phyloP scores from a whole-genome alignment of 1,140 invertebrate species.

The Augochlora pura region DNA sequence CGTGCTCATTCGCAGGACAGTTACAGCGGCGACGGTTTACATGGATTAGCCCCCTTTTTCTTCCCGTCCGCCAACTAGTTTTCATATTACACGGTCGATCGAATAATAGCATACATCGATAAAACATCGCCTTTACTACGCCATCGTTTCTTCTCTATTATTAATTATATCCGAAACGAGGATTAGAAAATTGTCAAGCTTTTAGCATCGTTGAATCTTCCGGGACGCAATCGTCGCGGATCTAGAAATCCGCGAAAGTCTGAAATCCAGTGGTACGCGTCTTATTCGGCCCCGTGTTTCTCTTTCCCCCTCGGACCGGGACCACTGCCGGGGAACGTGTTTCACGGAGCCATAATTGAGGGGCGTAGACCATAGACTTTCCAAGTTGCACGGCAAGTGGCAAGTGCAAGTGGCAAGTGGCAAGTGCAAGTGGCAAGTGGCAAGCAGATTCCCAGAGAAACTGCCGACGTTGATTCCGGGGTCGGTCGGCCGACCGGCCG shows the following conservation, averaged over 20 bases:
- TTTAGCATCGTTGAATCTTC: background rate
- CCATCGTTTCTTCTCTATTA: too few species aligned
- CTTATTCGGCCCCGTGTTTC: background rate
- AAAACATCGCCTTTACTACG: too few species aligned
- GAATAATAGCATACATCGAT: too few species aligned
- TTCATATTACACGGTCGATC: too few species aligned
- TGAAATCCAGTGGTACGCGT: constrained; percentile 7
- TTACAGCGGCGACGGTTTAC: constrained; percentile 9
- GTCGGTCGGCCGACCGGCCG: too few species aligned
- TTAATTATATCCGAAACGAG: too few species aligned
- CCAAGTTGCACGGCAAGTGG: constrained; percentile 19
- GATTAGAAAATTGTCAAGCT: too few species aligned
- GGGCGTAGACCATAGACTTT: constrained; percentile 26
- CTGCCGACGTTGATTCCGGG: constrained; percentile 8
- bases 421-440: background rate
- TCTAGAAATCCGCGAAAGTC: too few species aligned
- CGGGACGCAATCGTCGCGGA: background rate
- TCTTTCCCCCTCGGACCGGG: background rate
- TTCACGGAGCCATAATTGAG: constrained; percentile 31
- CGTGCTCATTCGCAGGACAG: constrained; percentile 8
- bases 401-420: too few species aligned
- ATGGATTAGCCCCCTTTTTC: background rate
- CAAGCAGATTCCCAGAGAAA: constrained; percentile 12
- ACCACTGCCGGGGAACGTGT: background rate
- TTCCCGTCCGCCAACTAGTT: background rate